Conservation (phyloP, 2,113 vertebrate genomes). For the Thunnus thynnus region DNA sequence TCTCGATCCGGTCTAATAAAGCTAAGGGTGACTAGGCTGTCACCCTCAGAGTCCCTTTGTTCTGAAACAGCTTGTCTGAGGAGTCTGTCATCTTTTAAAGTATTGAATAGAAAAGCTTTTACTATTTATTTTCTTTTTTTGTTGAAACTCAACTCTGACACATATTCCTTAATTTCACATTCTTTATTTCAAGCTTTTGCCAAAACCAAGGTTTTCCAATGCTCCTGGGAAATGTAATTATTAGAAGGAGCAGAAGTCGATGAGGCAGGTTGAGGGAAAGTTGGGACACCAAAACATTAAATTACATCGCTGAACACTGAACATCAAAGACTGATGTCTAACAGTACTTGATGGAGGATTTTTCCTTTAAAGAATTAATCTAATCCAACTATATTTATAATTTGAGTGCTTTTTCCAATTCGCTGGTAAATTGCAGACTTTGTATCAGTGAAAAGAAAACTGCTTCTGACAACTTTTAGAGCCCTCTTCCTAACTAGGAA, state of each 20-base stretch:
- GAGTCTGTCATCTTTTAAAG: constrained; percentile 9
- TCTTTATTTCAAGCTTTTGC: not conserved
- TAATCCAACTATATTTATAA: not conserved
- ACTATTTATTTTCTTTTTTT: not conserved
- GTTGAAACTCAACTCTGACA: not conserved
- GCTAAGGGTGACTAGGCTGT: not conserved
- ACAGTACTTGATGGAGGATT: too few relatives aligned
- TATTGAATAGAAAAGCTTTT: not conserved
- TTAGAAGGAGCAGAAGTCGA: not conserved
- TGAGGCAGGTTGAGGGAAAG: not conserved
- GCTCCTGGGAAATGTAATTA: too few relatives aligned
- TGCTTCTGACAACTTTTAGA: not conserved
- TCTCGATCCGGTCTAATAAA: not conserved
- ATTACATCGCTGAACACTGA: too few relatives aligned
- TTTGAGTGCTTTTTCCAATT: not conserved
- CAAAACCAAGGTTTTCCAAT: not conserved
- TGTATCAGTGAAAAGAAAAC: not conserved
- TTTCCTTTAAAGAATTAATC: not conserved
- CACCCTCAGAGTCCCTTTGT: not conserved
- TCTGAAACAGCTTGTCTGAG: not conserved
- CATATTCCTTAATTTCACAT: not conserved
- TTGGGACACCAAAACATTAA: too few relatives aligned
- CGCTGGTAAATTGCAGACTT: not conserved
- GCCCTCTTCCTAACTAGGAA: not conserved
- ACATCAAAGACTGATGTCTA: too few relatives aligned